phyloP scores from a whole-genome alignment of 2,888 invertebrate genomes.

The Panopea generosa region DNA sequence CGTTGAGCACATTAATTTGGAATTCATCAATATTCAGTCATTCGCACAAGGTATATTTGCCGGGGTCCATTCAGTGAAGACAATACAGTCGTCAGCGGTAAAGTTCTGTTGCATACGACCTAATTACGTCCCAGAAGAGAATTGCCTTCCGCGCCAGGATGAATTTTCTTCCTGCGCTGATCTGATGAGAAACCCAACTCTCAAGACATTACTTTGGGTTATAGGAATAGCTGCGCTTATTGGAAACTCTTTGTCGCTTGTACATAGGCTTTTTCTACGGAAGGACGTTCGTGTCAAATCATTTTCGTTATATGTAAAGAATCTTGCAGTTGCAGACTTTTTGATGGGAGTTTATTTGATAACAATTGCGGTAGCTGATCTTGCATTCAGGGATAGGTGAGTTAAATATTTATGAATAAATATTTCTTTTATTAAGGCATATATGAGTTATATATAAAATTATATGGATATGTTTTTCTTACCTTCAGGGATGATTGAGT shows the following conservation, averaged over 20 bases:
- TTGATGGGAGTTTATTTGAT: no score
- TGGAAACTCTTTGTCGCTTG: no score
- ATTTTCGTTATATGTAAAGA: constrained; percentile 56
- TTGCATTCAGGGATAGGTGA: no score
- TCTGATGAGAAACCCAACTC: constrained; percentile 58
- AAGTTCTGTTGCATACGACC: constrained; percentile 18
- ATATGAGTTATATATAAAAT: no score
- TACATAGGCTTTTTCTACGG: constrained; percentile 39
- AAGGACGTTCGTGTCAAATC: constrained; percentile 40
- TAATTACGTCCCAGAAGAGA: constrained; percentile 45
- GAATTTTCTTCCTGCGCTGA: constrained; percentile 68
- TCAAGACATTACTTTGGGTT: constrained; percentile 60
- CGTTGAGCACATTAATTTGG: constrained; percentile 5
- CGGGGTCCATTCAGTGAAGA: constrained; percentile 10
- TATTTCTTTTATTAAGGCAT: no score
- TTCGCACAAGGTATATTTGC: constrained; percentile 15
- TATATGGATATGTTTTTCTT: no score
- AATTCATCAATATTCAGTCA: neutral
- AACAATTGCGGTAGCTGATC: constrained; percentile 67
- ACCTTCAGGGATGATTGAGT: no score
- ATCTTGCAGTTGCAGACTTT: constrained; percentile 56
- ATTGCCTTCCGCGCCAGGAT: constrained; percentile 39
- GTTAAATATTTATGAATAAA: no score
- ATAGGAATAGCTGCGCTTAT: constrained; percentile 55
- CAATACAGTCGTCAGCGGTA: no score